These are phyloP conservation scores for Deroplatys truncata DNA, from an alignment of 2,888 invertebrate species.

Conservation along the genomic window DNA sequence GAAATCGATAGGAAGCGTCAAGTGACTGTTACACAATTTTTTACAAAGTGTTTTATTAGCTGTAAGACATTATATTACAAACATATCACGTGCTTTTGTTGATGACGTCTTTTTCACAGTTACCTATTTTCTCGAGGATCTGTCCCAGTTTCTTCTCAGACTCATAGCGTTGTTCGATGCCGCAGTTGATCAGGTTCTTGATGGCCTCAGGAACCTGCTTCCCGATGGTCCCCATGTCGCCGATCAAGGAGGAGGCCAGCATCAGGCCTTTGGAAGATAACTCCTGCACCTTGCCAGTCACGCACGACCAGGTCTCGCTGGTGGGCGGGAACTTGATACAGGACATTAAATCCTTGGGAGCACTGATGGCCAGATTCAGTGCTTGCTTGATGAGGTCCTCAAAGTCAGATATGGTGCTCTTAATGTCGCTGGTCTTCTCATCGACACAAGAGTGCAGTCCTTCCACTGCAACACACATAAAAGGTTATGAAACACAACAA, in stretches of 20 bases:
- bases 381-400: background rate
- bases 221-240: background rate
- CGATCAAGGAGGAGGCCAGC: background rate
- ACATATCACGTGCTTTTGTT: background rate
- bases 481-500: too few species aligned
- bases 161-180: background rate
- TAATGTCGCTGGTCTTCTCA: background rate
- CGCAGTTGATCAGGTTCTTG: background rate
- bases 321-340: background rate
- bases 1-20: too few species aligned
- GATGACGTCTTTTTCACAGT: background rate
- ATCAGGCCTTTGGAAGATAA: background rate
- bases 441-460: background rate
- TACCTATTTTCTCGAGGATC: background rate
- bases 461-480: background rate
- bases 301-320: background rate
- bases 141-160: background rate
- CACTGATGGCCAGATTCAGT: background rate
- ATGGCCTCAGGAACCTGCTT: background rate
- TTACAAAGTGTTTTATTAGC: background rate
- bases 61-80: background rate
- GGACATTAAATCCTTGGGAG: background rate
- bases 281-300: background rate
- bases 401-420: background rate
- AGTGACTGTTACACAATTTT: too few species aligned